Base-by-base conservation (phyloP, 2,113 vertebrate species). In the Halichoeres trimaculatus region DNA sequence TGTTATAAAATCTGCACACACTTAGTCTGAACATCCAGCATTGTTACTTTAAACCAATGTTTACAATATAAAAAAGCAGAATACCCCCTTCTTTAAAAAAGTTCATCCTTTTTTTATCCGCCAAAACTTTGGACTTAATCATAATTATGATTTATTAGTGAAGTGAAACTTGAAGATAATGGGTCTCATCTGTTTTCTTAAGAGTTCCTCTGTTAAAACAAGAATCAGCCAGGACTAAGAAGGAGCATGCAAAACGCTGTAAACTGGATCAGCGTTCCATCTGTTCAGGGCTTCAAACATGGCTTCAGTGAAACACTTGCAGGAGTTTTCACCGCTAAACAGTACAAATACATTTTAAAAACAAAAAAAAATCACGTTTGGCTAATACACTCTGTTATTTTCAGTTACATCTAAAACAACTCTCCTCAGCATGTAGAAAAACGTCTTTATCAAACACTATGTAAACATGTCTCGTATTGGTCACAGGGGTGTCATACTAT, bases 381-480 rank as follows among this genome's bases (percentile, higher is more conserved):
- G 48, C 66, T 36, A 59, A 80, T 69, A 65, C 45, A 53, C 66
- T 83, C 83, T 87, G 84, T 70, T 69, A 69, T 78, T 30, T 6
- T 30, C 30, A 3, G 30, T 30, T 59, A 85, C 73, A 71, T 58
- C 50, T 70, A 45, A 70, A 23, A 74, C 59, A 56, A 64, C 0
- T 76, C 50, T 66, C 57, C 12, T 84, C 70, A 87, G 75, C 77
- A 78, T 30, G 57, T 73, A 83, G 56, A 78, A 83, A 83, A 77
- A 84, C 69, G 70, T 78, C 66, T 78, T 77, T 10, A 75, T 74
- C 75, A 80, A 70, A 71, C 64, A n/a, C 68, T 40, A 78, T 85
- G 86, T 90, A 90, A 90, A 90, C 89, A 88, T 74, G 62, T 50
- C 36, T 48, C 38, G 69, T 57, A 63, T 58, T 59, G 65, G 62